Percentiles rank a stretch among this genome's conserved stretches.
These are phyloP conservation scores for Otis tarda DNA, from an alignment of 2,113 vertebrate species.

Conservation along the genomic window DNA sequence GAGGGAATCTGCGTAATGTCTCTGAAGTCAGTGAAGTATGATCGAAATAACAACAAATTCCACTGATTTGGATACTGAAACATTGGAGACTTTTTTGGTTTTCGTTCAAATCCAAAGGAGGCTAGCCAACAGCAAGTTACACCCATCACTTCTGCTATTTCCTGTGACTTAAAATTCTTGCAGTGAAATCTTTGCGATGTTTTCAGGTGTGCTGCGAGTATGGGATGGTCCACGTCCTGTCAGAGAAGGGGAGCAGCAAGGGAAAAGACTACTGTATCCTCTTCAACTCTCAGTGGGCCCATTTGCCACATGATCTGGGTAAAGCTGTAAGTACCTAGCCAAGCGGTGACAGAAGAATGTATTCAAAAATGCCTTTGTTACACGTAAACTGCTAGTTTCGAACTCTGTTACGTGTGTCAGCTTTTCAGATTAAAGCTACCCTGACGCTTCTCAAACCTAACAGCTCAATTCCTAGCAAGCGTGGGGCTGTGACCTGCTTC, in stretches of 20 bases:
- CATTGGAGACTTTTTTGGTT: not conserved
- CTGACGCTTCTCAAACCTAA: not conserved
- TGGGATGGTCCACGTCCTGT: constrained; percentile 90
- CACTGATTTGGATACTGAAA: not conserved
- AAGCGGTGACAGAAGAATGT: not conserved
- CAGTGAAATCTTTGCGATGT: not conserved
- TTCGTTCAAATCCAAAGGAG: not conserved
- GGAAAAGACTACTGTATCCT: constrained; percentile 96
- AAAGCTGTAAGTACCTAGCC: constrained; percentile 86
- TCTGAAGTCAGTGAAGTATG: not conserved
- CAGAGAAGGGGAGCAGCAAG: constrained; percentile 73
- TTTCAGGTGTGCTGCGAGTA: constrained; percentile 86
- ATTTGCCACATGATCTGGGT: constrained; percentile 87
- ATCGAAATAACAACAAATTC: not conserved
- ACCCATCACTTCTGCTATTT: not conserved
- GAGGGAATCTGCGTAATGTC: not conserved
- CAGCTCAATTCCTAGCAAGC: not conserved
- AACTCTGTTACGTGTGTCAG: not conserved
- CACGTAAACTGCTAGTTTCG: not conserved
- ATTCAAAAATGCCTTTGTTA: not conserved
- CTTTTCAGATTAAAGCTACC: not conserved
- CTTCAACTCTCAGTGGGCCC: constrained; percentile 94
- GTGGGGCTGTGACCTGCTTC: not conserved
- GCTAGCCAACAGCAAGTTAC: not conserved
- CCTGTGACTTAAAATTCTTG: not conserved